phyloP scores from a whole-genome alignment of 2,888 invertebrate species.

The Leptothorax acervorum region DNA sequence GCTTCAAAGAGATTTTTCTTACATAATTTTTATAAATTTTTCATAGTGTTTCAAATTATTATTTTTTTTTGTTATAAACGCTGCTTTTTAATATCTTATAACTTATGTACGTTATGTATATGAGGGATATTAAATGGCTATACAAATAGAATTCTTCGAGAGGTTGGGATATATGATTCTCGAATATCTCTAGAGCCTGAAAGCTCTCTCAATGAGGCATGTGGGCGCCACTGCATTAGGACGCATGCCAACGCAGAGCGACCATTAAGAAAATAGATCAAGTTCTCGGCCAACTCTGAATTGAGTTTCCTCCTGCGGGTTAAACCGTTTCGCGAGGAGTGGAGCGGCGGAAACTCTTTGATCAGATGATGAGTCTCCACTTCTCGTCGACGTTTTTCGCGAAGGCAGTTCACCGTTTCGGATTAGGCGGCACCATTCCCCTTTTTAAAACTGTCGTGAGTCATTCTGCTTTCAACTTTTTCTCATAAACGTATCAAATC shows the following conservation, averaged over 20 bases:
- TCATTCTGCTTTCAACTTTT: neutral
- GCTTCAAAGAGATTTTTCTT: neutral
- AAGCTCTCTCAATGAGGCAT: neutral
- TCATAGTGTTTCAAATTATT: neutral
- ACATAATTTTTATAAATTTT: neutral
- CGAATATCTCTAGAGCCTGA: neutral
- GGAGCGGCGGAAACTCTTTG: constrained; percentile 42
- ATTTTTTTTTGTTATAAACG: neutral
- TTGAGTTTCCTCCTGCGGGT: constrained; percentile 22
- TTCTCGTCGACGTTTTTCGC: constrained; percentile 33
- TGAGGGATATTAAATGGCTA: neutral
- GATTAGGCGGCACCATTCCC: neutral
- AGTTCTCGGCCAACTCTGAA: constrained; percentile 49
- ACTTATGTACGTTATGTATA: neutral
- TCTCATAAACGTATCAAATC: neutral
- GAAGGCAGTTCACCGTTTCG: constrained; percentile 14
- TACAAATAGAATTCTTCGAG: neutral
- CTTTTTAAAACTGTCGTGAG: neutral
- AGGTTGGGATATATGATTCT: neutral
- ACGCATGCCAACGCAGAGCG: constrained; percentile 36
- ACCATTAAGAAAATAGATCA: constrained; percentile 52
- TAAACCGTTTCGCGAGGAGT: constrained; percentile 21
- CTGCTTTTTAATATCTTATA: neutral
- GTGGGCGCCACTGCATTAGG: constrained; percentile 31
- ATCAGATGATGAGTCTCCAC: constrained; percentile 38